Base-by-base conservation (phyloP, 1,140 invertebrate species). In the Hycleus cichorii region DNA sequence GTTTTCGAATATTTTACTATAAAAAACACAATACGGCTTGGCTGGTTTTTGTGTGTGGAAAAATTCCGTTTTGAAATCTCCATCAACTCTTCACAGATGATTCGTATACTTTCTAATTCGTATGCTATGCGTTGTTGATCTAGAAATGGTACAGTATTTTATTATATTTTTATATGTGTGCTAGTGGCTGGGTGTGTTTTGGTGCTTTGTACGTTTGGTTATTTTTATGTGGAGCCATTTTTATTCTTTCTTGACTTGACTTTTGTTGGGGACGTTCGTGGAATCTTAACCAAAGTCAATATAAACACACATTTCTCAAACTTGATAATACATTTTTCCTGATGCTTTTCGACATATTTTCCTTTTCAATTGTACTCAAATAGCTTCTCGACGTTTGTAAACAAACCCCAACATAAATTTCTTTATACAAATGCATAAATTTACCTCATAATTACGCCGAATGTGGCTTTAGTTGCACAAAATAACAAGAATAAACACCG, bases 221-320 rank as follows among this genome's bases (percentile, higher is more conserved):
- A 57, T 60, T 60, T 60, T 60, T 60, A 57, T 60, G 59, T 54
- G 24, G 25, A 53, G 53, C 51, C 48, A 60, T 60, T 60, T 60
- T 60, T 57, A 60, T 60, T 57, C 54, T 40, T 57, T 12, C 48
- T 56, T 42, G 38, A 50, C 48, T 57, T 55, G 59, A 60, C 49
- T 60, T 57, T 57, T 57, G 44, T 52, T 46, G 52, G 32, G 32
- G 26, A 60, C 53, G 59, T 52, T 51, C 26, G 32, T 49, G 39
- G 59, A 60, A 60, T 60, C 12, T 51, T 49, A 60, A 60, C 59
- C 49, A 38, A 57, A 60, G 48, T 57, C 59, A 51, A 57, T 57
- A 60, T 57, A 60, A 60, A 60, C 49, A 60, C 54, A 50, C 54
- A 60, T 60, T 57, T 60, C 50, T 60, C 59, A 57, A 52, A 57